Evolutionary conservation across 2,888 invertebrate genomes (phyloP), one percentile per base, ranked within the genome.

Genomic region (Seladonia tumulorum): DNA sequence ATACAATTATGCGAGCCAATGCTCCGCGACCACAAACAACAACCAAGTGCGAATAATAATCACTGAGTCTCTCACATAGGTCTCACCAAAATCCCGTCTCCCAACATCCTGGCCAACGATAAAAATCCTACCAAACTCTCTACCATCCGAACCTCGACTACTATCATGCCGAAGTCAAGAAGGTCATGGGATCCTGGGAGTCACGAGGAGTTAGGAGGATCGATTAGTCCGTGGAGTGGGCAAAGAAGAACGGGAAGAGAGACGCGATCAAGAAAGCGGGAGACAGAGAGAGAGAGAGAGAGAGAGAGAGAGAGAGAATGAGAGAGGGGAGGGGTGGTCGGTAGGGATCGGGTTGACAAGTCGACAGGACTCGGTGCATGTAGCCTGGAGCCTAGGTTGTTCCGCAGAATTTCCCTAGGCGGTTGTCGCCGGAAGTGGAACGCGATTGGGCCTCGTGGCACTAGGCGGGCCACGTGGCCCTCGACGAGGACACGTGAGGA

Each of bases 401-500:
- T 74, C 71, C 66, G n/a, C 57, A 79, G 85, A 68, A 90, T 89
- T 88, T 88, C 78, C 81, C 79, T 60, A 82, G 86, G 60, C 74
- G 84, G 79, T 77, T 53, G 53, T 68, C 86, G 88, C 78, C 78
- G 83, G 83, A 80, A 82, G 86, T 84, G 63, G 86, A 72, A 79
- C 82, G 83, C 82, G 85, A 88, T 90, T 90, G 90, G 88, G 74
- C 22, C 39, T 22, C 39, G 39, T 79, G 79, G 85, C 66, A 49
- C 78, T 78, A 81, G 86, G 85, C 83, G 81, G 79, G 81, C 82
- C 87, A 85, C 86, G 88, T 85, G 87, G 86, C 80, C 72, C 53
- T 29, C 66, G 66, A 83, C 80, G 79, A 82, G 82, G 86, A 90
- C 63, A 72, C 60, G 70, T 42, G 25, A 73, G 57, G 49, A 74